phyloP scores from a whole-genome alignment of 1,140 invertebrate genomes.

The Drosophila neocordata region DNA sequence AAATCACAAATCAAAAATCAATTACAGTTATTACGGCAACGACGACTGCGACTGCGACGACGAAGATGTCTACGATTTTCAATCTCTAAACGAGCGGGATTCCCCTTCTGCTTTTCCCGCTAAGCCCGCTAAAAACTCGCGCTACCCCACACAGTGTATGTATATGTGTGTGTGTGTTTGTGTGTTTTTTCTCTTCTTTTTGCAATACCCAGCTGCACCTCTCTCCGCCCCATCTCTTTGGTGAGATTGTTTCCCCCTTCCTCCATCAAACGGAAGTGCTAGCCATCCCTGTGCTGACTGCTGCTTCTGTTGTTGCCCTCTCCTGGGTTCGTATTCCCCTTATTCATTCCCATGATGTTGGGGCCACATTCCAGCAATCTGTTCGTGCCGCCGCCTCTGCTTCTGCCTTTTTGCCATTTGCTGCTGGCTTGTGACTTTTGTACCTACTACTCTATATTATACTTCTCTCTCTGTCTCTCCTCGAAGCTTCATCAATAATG shows the following conservation, averaged over 20 bases:
- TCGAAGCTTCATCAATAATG: slow-evolving; percentile 78
- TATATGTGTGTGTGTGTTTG: not conserved
- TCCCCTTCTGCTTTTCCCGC: not conserved
- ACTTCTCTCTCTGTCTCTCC: slow-evolving; percentile 12
- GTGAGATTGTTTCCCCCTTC: not conserved
- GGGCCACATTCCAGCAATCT: slow-evolving; percentile 76
- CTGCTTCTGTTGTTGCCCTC: slow-evolving; percentile 21
- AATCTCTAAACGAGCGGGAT: slow-evolving; percentile 71
- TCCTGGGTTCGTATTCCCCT: not conserved
- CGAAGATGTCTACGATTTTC: slow-evolving; percentile 76
- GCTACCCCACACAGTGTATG: slow-evolving; percentile 7
- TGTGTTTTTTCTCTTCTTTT: not conserved
- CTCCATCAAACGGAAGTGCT: slow-evolving; percentile 37
- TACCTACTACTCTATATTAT: slow-evolving; percentile 21
- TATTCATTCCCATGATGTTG: slow-evolving; percentile 18
- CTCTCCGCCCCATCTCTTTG: slow-evolving; percentile 20
- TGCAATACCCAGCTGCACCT: not conserved
- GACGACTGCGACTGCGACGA: slow-evolving; percentile 20
- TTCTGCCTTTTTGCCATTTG: slow-evolving; percentile 60
- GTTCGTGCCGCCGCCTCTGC: slow-evolving; percentile 47
- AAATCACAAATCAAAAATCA: slow-evolving; percentile 82
- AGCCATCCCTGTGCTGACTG: slow-evolving; percentile 40
- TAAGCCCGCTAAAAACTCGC: slow-evolving; percentile 10
- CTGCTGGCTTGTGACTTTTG: slow-evolving; percentile 57
- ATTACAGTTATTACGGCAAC: slow-evolving; percentile 81